These are phyloP conservation scores for Acanthurus leucopareius DNA, from an alignment of 2,797 vertebrate species.

Conservation along the genomic window DNA sequence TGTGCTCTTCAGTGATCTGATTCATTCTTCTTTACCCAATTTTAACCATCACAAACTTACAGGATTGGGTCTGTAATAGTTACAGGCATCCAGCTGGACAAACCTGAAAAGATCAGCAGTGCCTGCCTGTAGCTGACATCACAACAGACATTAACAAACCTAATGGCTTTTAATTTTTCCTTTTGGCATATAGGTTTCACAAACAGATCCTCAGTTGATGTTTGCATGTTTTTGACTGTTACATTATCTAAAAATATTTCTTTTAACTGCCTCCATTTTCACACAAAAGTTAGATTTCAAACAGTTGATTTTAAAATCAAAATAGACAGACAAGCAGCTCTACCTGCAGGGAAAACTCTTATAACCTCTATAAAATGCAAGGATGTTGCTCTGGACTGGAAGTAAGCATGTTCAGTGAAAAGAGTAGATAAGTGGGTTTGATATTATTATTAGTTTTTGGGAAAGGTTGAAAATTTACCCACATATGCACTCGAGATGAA, in stretches of 20 bases:
- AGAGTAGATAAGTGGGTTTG: not conserved
- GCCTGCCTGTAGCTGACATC: not conserved
- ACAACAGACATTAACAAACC: not conserved
- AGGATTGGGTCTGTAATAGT: not conserved
- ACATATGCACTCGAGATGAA: not conserved
- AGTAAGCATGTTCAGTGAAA: not conserved
- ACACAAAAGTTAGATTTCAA: no score
- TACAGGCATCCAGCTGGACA: not conserved
- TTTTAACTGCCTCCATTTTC: no score
- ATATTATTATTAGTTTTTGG: not conserved
- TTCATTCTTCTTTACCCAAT: not conserved
- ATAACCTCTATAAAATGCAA: not conserved
- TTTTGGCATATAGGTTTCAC: no score
- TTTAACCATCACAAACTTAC: not conserved
- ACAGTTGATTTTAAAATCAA: no score
- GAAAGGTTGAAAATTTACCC: not conserved
- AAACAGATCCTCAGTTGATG: no score
- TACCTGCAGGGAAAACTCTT: no score
- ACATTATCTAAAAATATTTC: no score
- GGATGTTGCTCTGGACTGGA: not conserved
- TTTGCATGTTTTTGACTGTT: no score
- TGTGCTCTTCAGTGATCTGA: not conserved
- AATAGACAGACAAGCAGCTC: no score
- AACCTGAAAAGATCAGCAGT: not conserved
- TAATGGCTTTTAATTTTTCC: no score